These are phyloP conservation scores for Scaptomyza montana DNA, from an alignment of 1,140 invertebrate species.

Conservation along the genomic window DNA sequence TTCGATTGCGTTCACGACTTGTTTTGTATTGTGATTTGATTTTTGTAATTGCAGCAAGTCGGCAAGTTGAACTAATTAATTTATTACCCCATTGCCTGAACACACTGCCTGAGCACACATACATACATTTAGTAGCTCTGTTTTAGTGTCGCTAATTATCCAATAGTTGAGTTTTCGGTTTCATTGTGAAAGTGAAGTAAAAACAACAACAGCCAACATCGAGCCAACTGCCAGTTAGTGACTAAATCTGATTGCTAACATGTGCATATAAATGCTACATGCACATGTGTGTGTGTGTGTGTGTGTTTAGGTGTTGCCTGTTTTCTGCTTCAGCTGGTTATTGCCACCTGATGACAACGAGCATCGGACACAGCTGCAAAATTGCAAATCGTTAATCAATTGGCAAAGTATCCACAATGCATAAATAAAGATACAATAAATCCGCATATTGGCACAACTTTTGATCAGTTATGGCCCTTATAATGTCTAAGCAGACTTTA, in stretches of 20 bases:
- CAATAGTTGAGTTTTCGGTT: conserved; percentile 57
- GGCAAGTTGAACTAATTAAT: conserved; percentile 54
- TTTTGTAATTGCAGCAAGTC: conserved; percentile 39
- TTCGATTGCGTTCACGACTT: background rate
- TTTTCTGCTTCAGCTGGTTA: conserved; percentile 20
- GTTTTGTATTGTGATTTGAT: background rate
- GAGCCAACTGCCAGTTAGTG: conserved; percentile 34
- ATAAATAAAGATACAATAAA: conserved; percentile 37
- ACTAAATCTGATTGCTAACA: conserved; percentile 38
- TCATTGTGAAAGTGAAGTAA: conserved; percentile 62
- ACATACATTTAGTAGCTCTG: background rate
- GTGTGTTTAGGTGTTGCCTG: conserved; percentile 29
- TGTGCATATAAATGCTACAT: conserved; percentile 12
- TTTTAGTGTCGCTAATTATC: conserved; percentile 65
- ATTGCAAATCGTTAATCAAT: conserved; percentile 63
- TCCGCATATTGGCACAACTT: conserved; percentile 2
- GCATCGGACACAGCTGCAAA: conserved; percentile 34
- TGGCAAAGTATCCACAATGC: conserved; percentile 41
- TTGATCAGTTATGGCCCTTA: conserved; percentile 16
- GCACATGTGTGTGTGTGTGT: conserved; percentile 1
- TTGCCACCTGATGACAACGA: conserved; percentile 35
- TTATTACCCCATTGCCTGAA: conserved; percentile 58
- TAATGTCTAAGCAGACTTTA: background rate
- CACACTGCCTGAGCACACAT: background rate
- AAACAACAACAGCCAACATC: conserved; percentile 6